These are phyloP conservation scores for Axea sp. DNA, from an alignment of 2,888 invertebrate species.

Conservation along the genomic window DNA sequence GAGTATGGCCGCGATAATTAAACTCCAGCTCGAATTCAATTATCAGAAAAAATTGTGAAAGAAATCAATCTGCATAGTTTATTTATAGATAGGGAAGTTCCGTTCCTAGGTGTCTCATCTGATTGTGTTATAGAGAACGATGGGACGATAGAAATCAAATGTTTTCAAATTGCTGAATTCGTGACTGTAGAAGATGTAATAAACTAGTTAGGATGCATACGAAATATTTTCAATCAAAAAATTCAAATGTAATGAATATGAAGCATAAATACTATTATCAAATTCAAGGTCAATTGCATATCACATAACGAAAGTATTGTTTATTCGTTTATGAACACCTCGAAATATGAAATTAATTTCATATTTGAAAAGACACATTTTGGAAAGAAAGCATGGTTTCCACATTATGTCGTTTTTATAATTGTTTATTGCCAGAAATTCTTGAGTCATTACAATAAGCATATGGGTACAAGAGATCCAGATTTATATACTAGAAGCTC, in stretches of 20 bases:
- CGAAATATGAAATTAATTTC: slow-evolving; percentile 5
- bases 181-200: slow-evolving; percentile 23
- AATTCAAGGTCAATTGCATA: slow-evolving; percentile 50
- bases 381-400: slow-evolving; percentile 44
- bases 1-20: slow-evolving; percentile 8
- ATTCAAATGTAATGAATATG: background rate
- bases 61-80: slow-evolving; percentile 62
- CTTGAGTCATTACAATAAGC: slow-evolving; percentile 12
- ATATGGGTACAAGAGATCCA: slow-evolving; percentile 19
- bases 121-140: slow-evolving; percentile 57
- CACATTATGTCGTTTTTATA: background rate
- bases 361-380: background rate
- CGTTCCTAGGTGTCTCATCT: slow-evolving; percentile 40
- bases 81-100: slow-evolving; percentile 64
- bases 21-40: slow-evolving; percentile 1
- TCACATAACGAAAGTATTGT: slow-evolving; percentile 21
- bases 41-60: slow-evolving; percentile 11
- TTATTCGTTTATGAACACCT: slow-evolving; percentile 28
- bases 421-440: slow-evolving; percentile 44
- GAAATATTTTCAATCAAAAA: slow-evolving; percentile 14
- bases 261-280: slow-evolving; percentile 40
- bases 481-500: slow-evolving; percentile 35
- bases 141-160: slow-evolving; percentile 55
- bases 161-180: slow-evolving; percentile 11
- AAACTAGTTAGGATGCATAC: background rate